Evolutionary conservation across 1,140 invertebrate genomes (phyloP), one percentile per base, ranked within the genome.

Genomic region (Eupristina koningsbergeri): DNA sequence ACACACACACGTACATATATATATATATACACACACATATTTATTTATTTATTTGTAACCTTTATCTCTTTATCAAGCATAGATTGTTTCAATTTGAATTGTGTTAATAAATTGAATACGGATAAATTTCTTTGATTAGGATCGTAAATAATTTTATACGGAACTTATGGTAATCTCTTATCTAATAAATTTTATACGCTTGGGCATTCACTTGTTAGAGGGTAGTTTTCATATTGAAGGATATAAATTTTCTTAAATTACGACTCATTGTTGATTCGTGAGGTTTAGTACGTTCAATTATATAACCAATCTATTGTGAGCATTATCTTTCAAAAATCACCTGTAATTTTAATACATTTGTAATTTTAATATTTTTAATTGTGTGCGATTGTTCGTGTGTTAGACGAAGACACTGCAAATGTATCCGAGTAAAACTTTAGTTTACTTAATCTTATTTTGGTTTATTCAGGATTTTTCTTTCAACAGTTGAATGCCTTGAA

Each of bases 81-180:
- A 41, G 67, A 71, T 71, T 8, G 22, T 71, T 41, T 41, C 22
- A 36, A 71, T 71, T 71, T 71, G 67, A 41, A 41, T 71, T 41
- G 41, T 11, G 36, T 71, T 74, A 74, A 74, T 50, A 74, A 74
- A 74, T 74, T 50, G 45, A 74, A 74, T 74, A 50, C 50, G 50
- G 73, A 74, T 74, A 50, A 50, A 41, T 73, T 50, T 50, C 26
- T 50, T 74, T 74, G 73, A 74, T 74, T 50, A 50, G 17, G 8
- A 74, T 74, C 45, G 50, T 74, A 50, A 34, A 50, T 2, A 47
- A n/a, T 50, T 34, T 74, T 74, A 11, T 17, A 50, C 11, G 1
- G 36, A 17, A 50, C 19, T 17, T 15, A 50, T 50, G 45, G 1
- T 50, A 11, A 74, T 74, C 36, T 74, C 31, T 74, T 74, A 31